Conservation (phyloP, 1,140 invertebrate species). For the Solenopsis fugax region DNA sequence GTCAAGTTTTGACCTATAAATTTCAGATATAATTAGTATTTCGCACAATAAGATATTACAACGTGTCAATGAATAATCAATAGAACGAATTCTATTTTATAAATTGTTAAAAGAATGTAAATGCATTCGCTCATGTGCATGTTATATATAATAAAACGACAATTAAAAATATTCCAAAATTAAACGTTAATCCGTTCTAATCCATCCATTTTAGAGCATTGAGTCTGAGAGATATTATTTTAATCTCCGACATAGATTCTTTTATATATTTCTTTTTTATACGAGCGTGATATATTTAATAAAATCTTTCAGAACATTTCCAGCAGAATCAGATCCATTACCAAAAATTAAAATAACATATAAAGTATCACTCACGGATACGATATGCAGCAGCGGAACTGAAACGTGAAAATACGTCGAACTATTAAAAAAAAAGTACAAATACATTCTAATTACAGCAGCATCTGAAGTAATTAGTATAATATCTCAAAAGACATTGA, state of each 20-base stretch:
- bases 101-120: background rate
- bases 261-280: background rate
- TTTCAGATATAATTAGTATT: background rate
- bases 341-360: background rate
- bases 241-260: background rate
- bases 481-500: background rate
- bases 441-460: background rate
- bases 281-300: background rate
- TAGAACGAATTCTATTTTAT: background rate
- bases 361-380: background rate
- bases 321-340: background rate
- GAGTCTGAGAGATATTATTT: background rate
- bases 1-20: background rate
- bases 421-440: background rate
- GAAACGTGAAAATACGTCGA: background rate
- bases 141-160: background rate
- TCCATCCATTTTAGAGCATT: background rate
- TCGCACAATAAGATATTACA: background rate
- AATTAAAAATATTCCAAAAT: background rate
- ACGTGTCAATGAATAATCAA: background rate
- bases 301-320: background rate
- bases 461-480: background rate
- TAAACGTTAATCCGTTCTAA: background rate
- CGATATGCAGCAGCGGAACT: background rate
- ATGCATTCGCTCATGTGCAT: background rate